A percentile compares a stretch with the other conserved stretches of the same genome.
Conservation (phyloP, 2,113 vertebrate species). For the Eolophus roseicapilla region DNA sequence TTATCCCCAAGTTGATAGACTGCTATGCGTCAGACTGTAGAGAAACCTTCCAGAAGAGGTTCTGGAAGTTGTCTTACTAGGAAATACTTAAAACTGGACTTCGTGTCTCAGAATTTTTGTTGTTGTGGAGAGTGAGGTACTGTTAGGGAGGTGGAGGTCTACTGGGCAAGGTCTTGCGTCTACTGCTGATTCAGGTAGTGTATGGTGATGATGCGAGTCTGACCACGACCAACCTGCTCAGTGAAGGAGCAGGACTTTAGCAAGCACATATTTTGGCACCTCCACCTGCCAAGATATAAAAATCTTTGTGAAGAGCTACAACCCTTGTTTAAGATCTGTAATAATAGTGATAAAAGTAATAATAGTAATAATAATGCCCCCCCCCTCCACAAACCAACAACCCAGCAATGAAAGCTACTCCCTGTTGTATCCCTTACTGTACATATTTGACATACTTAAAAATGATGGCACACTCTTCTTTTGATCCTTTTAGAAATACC, state of each 20-base stretch:
- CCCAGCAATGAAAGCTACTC: not conserved
- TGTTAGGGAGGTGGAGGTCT: not conserved
- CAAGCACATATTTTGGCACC: not conserved
- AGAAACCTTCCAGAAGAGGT: not conserved
- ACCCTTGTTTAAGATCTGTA: not conserved
- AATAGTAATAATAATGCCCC: not conserved
- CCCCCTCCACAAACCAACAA: not conserved
- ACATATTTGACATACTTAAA: not conserved
- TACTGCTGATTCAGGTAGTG: not conserved
- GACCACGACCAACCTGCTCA: not conserved
- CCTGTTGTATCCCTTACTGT: not conserved
- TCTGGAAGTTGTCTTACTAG: not conserved
- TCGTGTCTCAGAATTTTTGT: not conserved
- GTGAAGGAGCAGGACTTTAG: not conserved
- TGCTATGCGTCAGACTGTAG: not conserved
- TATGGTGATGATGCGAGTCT: not conserved
- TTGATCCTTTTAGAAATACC: slow-evolving; percentile 51
- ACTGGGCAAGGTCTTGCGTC: not conserved
- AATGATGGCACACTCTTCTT: not conserved
- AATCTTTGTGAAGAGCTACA: not conserved
- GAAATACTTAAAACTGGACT: not conserved
- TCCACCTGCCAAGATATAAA: rapidly evolving
- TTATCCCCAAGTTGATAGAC: not conserved
- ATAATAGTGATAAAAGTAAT: not conserved
- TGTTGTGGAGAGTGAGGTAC: not conserved